Conservation (phyloP, 2,888 invertebrate species). For the Danaus chrysippus region DNA sequence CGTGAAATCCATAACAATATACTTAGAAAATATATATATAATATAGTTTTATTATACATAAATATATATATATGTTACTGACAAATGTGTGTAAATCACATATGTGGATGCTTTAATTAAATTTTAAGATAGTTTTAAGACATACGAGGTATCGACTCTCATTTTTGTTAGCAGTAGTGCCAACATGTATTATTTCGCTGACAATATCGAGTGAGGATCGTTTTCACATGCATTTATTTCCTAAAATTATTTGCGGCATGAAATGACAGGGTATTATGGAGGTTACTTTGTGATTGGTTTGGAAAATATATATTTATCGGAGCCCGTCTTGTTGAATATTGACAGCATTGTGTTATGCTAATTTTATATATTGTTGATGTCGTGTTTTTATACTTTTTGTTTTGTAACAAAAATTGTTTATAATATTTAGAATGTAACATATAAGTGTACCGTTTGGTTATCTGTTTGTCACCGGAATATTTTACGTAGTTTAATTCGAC, state of each 20-base stretch:
- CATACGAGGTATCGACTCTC: constrained; percentile 20
- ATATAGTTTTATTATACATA: constrained; percentile 14
- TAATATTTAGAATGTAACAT: constrained; percentile 7
- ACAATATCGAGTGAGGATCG: neutral
- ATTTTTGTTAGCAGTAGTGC: constrained; percentile 48
- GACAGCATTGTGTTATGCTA: constrained; percentile 5
- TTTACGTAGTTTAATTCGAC: neutral
- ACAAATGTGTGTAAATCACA: constrained; percentile 57
- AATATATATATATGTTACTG: constrained; percentile 28
- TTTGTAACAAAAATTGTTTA: constrained; percentile 1
- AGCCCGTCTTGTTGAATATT: constrained; percentile 18
- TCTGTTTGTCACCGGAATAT: neutral
- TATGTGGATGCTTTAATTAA: constrained; percentile 75
- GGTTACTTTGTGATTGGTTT: constrained; percentile 34
- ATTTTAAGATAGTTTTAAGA: constrained; percentile 68
- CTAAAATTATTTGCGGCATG: constrained; percentile 54
- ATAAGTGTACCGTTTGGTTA: constrained; percentile 1
- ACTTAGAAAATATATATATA: constrained; percentile 23
- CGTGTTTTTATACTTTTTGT: constrained; percentile 3
- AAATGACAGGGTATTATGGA: constrained; percentile 71
- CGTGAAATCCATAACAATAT: constrained; percentile 14
- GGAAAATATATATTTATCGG: constrained; percentile 11
- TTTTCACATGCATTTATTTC: constrained; percentile 50
- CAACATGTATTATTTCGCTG: constrained; percentile 30
- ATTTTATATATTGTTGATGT: neutral